phyloP scores from a whole-genome alignment of 2,113 vertebrate species.

The Sula dactylatra region DNA sequence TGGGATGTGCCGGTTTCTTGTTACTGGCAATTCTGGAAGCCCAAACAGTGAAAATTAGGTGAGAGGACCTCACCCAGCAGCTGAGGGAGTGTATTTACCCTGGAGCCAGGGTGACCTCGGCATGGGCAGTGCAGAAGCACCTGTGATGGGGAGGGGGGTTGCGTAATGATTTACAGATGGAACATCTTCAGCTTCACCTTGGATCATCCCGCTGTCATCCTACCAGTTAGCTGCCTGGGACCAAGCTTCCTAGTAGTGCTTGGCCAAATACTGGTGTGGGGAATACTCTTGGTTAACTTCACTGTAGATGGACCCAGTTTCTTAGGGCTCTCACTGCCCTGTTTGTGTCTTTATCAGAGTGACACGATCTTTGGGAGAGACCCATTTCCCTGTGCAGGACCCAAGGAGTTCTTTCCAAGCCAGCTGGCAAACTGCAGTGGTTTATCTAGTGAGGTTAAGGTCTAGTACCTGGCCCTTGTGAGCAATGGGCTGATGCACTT shows the following conservation, averaged over 20 bases:
- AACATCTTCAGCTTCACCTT: neutral
- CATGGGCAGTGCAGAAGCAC: neutral
- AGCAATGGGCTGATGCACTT: neutral
- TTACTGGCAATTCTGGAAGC: fast-evolving
- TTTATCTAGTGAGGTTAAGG: neutral
- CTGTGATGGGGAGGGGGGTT: too few species aligned
- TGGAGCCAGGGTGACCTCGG: neutral
- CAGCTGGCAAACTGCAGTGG: neutral
- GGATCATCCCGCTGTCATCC: neutral
- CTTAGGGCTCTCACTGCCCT: neutral
- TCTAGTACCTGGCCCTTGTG: neutral
- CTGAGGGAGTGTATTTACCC: neutral
- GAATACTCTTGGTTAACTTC: neutral
- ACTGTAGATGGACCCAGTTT: neutral
- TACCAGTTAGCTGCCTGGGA: neutral
- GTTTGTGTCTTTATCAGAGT: too few species aligned
- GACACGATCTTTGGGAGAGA: neutral
- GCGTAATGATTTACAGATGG: neutral
- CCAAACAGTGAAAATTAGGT: neutral
- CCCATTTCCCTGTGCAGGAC: neutral
- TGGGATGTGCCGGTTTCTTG: neutral
- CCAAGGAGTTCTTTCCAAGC: neutral
- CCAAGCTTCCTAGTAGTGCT: neutral
- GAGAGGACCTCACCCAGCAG: neutral
- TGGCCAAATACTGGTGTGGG: neutral